These are phyloP conservation scores for Falco rusticolus DNA, from an alignment of 2,797 vertebrate species.

Conservation along the genomic window DNA sequence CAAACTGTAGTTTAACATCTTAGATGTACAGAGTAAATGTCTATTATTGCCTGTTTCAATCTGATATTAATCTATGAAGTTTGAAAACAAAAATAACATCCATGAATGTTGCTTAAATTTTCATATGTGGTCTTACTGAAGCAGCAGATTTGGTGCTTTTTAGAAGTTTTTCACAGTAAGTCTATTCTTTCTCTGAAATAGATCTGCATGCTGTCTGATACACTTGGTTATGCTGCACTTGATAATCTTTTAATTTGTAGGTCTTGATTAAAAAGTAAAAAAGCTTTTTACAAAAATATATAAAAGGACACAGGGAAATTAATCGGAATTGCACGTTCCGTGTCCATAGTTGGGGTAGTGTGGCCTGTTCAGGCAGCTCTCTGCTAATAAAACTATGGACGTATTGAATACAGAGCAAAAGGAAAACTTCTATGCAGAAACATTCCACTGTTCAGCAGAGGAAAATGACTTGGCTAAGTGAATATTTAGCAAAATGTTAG, in stretches of 20 bases:
- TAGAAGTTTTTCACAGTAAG: not conserved
- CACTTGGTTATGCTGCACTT: not conserved
- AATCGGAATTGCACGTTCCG: not conserved
- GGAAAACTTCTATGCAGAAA: not conserved
- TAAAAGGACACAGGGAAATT: not conserved
- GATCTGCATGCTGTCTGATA: not conserved
- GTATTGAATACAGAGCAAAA: not conserved
- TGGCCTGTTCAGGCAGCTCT: not conserved
- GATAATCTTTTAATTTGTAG: not conserved
- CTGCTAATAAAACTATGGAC: not conserved
- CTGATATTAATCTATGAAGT: not conserved
- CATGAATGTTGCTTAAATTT: not conserved
- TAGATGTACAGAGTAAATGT: not conserved
- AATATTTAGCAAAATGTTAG: not conserved
- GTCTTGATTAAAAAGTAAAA: not conserved
- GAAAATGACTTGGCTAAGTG: not conserved
- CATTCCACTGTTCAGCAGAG: not conserved
- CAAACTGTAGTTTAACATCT: not conserved
- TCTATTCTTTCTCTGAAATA: not conserved
- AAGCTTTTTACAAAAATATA: not conserved
- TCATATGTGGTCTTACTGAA: not conserved
- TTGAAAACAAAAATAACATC: not conserved
- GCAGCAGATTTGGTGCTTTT: not conserved
- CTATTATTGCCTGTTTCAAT: not conserved
- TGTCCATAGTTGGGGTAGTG: accelerated